Conservation (phyloP, 2,797 vertebrate genomes). For the Sebastes steindachneri region DNA sequence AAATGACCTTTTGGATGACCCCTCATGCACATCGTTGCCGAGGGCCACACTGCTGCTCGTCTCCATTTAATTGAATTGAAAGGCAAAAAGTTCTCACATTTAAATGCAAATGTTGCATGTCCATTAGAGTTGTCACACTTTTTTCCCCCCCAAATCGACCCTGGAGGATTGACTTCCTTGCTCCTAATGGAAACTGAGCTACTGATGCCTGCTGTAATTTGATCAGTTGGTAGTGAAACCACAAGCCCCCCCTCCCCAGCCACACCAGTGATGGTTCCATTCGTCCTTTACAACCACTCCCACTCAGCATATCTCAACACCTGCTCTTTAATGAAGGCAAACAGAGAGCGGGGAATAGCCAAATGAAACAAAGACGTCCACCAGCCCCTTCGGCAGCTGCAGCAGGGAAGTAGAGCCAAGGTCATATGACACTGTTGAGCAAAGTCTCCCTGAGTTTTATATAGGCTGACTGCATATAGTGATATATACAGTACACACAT, state of each 20-base stretch:
- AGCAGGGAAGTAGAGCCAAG: constrained; percentile 47
- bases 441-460: constrained; percentile 59
- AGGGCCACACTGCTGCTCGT: not conserved
- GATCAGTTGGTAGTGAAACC: constrained; percentile 77
- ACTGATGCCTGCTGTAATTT: constrained; percentile 78
- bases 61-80: constrained; percentile 48
- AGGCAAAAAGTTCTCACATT: constrained; percentile 59
- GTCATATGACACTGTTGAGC: constrained; percentile 61
- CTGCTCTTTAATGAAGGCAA: constrained; percentile 80
- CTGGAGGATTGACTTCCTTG: constrained; percentile 63
- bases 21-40: constrained; percentile 23
- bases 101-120: constrained; percentile 63
- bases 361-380: constrained; percentile 72
- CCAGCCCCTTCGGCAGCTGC: constrained; percentile 68
- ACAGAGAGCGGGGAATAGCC: constrained; percentile 56
- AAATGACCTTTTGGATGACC: constrained; percentile 37
- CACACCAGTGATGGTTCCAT: constrained; percentile 53
- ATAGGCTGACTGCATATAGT: constrained; percentile 37
- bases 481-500: constrained; percentile 33
- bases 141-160: constrained; percentile 44
- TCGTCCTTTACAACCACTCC: constrained; percentile 70
- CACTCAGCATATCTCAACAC: constrained; percentile 77
- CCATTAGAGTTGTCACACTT: constrained; percentile 65
- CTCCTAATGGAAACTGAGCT: constrained; percentile 72
- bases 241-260: constrained; percentile 53